These are phyloP conservation scores for Salmo trutta DNA, from an alignment of 2,797 vertebrate species.

Conservation along the genomic window DNA sequence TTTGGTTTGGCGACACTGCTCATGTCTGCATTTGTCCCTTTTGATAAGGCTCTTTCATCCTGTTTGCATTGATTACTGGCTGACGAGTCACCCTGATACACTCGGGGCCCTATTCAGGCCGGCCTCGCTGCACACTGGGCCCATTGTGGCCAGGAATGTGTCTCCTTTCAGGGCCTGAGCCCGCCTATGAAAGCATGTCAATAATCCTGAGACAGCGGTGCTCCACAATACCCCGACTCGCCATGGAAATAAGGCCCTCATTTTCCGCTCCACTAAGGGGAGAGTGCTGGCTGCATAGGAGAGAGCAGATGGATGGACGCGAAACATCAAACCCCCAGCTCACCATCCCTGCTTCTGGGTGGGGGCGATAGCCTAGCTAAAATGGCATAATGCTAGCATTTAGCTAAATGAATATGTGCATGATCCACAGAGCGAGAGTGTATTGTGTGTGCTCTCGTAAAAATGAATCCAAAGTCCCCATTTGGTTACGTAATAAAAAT, in stretches of 20 bases:
- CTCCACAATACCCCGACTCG: constrained; percentile 66
- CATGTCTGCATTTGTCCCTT: constrained; percentile 79
- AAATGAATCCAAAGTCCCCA: constrained; percentile 7
- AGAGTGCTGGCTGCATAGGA: constrained; percentile 50
- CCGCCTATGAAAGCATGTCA: constrained; percentile 80
- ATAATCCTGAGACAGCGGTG: constrained; percentile 76
- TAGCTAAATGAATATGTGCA: not conserved
- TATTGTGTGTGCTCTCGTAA: constrained; percentile 4
- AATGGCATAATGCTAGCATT: not conserved
- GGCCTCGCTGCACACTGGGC: constrained; percentile 76
- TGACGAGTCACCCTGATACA: constrained; percentile 77
- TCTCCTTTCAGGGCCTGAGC: constrained; percentile 83
- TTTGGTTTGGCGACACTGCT: constrained; percentile 61
- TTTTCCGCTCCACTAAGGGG: constrained; percentile 60
- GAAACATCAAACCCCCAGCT: not conserved
- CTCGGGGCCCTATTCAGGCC: constrained; percentile 70
- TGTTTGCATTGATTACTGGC: constrained; percentile 83
- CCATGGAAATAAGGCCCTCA: constrained; percentile 63
- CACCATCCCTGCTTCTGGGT: not conserved
- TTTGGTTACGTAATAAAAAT: constrained; percentile 24
- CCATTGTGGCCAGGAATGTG: constrained; percentile 81
- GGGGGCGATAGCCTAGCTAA: not conserved
- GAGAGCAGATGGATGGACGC: constrained; percentile 38
- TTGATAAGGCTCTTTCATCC: constrained; percentile 79
- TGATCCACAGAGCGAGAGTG: not conserved